Conservation (phyloP, 2,113 vertebrate species). For the Burhinus bistriatus region DNA sequence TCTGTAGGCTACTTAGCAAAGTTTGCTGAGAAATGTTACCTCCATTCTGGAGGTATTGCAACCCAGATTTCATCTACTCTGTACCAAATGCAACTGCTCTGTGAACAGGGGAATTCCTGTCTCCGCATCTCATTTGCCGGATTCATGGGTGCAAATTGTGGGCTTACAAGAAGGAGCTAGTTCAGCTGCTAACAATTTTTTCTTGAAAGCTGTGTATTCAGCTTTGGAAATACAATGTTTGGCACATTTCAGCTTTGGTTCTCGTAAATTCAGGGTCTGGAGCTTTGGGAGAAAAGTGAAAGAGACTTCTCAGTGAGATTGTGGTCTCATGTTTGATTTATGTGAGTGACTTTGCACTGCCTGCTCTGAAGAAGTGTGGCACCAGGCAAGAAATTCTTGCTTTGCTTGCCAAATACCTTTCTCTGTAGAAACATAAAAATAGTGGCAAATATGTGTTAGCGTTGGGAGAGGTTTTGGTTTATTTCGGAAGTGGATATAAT, state of each 20-base stretch:
- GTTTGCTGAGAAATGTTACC: neutral
- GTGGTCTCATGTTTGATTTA: neutral
- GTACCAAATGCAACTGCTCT: neutral
- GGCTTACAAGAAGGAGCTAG: neutral
- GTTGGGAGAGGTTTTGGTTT: neutral
- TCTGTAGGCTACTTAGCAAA: neutral
- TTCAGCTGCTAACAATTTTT: neutral
- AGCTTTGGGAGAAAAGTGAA: neutral
- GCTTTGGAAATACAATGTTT: neutral
- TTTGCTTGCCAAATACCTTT: neutral
- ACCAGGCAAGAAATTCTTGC: neutral
- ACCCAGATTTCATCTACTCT: neutral
- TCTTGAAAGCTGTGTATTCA: neutral
- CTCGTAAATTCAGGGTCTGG: neutral
- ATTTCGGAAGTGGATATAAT: neutral
- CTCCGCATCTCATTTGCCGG: neutral
- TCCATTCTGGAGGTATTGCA: neutral
- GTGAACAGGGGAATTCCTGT: neutral
- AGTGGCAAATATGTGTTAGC: neutral
- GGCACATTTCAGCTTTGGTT: neutral
- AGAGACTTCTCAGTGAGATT: neutral
- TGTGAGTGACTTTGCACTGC: neutral
- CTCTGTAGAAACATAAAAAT: neutral
- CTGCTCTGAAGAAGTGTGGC: neutral
- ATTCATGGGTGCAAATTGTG: neutral